Base-by-base conservation (phyloP, 2,888 invertebrate species). In the Rotaria socialis region DNA sequence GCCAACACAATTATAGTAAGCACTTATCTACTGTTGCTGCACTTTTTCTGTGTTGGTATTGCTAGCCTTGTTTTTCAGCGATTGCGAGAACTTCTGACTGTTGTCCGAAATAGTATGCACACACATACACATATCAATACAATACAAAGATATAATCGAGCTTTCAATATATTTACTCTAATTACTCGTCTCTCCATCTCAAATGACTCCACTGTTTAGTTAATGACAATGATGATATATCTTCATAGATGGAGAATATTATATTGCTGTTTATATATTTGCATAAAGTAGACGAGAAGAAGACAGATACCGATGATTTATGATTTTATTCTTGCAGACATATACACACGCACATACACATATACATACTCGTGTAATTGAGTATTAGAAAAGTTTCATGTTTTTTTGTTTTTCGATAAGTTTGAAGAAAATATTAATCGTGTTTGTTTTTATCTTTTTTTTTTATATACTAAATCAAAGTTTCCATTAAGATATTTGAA, bases 1-100 rank as follows among this genome's bases (percentile, higher is more conserved):
- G 35, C 35, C 67, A 67, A 67, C 35, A 67, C 67, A 67, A 67
- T 67, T 67, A 67, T 35, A 67, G 67, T 67, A 67, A 67, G 67
- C 19, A 67, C 35, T 67, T 67, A 67, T 67, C 67, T 67, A 67
- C 27, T 67, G 2, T 35, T 35, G 67, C 67, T 67, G 35, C 67
- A 35, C 35, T 35, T 67, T 67, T 67, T 67, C 35, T 67, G 27
- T 14, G 7, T 35, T 67, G 19, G 35, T 16, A 19, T 16, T 67
- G 35, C 35, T 67, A 67, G 35, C 67, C 19, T 67, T 35, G 16
- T 67, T 50, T 27, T 35, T 67, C 27, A 67, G 5, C 35, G 6
- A 67, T 27, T 67, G 35, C 35, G 35, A 35, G 67, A 67, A 14
- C 1, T 67, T 19, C 6, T 67, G 16, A 24, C 11, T 35, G 35